Conservation (phyloP, 2,888 invertebrate genomes). For the Sphaeridia pumilis region DNA sequence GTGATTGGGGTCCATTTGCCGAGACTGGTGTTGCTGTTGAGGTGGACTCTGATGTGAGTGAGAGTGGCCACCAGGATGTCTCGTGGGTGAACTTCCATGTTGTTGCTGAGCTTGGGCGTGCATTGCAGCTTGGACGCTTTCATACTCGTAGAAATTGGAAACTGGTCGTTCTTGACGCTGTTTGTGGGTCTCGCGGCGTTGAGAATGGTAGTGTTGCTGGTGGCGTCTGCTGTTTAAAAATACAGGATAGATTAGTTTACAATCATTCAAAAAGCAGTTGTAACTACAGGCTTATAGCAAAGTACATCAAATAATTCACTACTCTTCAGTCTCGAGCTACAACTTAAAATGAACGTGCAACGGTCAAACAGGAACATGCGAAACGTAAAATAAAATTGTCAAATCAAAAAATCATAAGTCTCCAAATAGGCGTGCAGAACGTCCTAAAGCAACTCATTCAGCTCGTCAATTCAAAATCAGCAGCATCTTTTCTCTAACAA, state of each 20-base stretch:
- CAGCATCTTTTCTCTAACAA: too few relatives aligned
- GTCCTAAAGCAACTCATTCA: too few relatives aligned
- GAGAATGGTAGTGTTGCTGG: conserved; percentile 53
- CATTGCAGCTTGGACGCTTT: conserved; percentile 46
- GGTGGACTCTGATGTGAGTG: conserved; percentile 11
- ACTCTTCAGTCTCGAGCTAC: too few relatives aligned
- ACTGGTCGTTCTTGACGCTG: conserved; percentile 53
- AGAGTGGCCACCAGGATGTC: conserved; percentile 1
- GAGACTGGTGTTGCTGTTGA: conserved; percentile 18
- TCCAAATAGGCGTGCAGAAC: too few relatives aligned
- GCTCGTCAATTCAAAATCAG: too few relatives aligned
- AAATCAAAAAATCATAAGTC: too few relatives aligned
- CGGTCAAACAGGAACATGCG: too few relatives aligned
- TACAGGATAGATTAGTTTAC: conserved; percentile 12
- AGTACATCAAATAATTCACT: background rate
- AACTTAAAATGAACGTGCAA: too few relatives aligned
- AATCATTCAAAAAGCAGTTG: conserved; percentile 9
- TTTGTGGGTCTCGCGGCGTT: conserved; percentile 46
- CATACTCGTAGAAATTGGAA: conserved; percentile 76
- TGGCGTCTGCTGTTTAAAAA: conserved; percentile 47
- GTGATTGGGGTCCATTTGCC: background rate
- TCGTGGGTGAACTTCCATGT: background rate
- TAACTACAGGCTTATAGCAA: too few relatives aligned
- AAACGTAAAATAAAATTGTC: too few relatives aligned
- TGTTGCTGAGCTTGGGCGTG: conserved; percentile 19